A percentile compares a stretch with the other conserved stretches of the same genome.
These are phyloP conservation scores for Camponotus fellah DNA, from an alignment of 2,888 invertebrate species.

Conservation along the genomic window DNA sequence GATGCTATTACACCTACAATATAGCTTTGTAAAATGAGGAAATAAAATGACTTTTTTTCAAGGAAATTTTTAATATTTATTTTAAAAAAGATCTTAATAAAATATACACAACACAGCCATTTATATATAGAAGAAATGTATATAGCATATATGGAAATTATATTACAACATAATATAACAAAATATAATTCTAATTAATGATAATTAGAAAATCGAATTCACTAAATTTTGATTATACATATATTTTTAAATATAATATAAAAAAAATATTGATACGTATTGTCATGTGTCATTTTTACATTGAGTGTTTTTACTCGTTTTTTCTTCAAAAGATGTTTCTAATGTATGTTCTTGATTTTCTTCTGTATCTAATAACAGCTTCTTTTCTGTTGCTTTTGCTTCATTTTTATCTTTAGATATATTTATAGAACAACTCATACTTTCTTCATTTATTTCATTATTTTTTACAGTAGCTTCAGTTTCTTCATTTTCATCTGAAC, in stretches of 20 bases:
- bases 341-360: slow-evolving; percentile 12
- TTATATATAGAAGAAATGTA: not conserved
- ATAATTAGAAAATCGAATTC: not conserved
- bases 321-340: not conserved
- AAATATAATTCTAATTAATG: not conserved
- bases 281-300: slow-evolving; percentile 35
- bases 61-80: slow-evolving; percentile 15
- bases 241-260: slow-evolving; percentile 23
- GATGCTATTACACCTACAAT: slow-evolving; percentile 40
- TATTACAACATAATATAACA: not conserved
- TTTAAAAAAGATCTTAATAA: not conserved
- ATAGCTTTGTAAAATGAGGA: slow-evolving; percentile 1
- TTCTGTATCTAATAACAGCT: not conserved
- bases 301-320: not conserved
- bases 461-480: not conserved
- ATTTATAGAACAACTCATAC: slow-evolving; percentile 55
- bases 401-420: slow-evolving; percentile 49
- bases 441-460: slow-evolving; percentile 45
- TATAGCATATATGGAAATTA: not conserved
- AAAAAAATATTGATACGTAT: not conserved
- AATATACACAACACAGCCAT: not conserved
- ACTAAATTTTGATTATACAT: not conserved
- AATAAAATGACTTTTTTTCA: not conserved
- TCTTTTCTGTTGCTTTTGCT: not conserved
- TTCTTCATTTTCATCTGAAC: slow-evolving; percentile 81